phyloP scores from a whole-genome alignment of 2,797 vertebrate genomes.

The Hyperoplus lanceolatus region DNA sequence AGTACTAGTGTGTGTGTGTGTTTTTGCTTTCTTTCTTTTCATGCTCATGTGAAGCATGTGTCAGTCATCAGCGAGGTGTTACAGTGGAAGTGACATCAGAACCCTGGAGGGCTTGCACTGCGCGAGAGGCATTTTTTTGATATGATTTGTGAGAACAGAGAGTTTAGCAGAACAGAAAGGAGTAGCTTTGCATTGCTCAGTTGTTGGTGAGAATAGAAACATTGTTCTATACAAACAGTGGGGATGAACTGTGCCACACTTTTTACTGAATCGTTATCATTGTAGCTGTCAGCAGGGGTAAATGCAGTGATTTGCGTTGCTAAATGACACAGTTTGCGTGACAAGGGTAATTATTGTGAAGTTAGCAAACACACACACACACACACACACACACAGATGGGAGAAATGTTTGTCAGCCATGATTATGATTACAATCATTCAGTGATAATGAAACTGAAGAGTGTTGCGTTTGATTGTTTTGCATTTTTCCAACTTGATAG shows the following conservation, averaged over 20 bases:
- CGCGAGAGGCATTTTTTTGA: constrained; percentile 84
- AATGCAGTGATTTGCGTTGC: constrained; percentile 70
- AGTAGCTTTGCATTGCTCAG: constrained; percentile 70
- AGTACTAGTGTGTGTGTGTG: constrained; percentile 51
- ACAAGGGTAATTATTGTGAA: constrained; percentile 81
- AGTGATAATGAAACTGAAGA: constrained; percentile 68
- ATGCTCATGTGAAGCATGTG: constrained; percentile 83
- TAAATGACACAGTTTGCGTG: constrained; percentile 78
- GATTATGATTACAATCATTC: constrained; percentile 78
- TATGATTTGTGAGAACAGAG: constrained; percentile 85
- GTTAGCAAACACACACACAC: constrained; percentile 25
- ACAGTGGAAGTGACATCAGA: constrained; percentile 89
- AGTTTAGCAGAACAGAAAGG: constrained; percentile 82
- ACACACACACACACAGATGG: constrained; percentile 45
- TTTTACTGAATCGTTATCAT: constrained; percentile 71
- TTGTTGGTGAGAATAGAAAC: constrained; percentile 67
- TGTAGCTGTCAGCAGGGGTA: constrained; percentile 74
- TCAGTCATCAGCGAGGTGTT: constrained; percentile 86
- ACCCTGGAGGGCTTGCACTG: constrained; percentile 89
- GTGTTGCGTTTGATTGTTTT: constrained; percentile 63
- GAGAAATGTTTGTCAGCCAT: constrained; percentile 75
- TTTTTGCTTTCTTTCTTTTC: constrained; percentile 58
- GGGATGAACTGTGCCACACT: constrained; percentile 80
- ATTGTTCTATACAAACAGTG: constrained; percentile 81
- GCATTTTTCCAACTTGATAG: constrained; percentile 36